These are phyloP conservation scores for Netelia fuscicornis DNA, from an alignment of 2,888 invertebrate genomes.

Conservation along the genomic window DNA sequence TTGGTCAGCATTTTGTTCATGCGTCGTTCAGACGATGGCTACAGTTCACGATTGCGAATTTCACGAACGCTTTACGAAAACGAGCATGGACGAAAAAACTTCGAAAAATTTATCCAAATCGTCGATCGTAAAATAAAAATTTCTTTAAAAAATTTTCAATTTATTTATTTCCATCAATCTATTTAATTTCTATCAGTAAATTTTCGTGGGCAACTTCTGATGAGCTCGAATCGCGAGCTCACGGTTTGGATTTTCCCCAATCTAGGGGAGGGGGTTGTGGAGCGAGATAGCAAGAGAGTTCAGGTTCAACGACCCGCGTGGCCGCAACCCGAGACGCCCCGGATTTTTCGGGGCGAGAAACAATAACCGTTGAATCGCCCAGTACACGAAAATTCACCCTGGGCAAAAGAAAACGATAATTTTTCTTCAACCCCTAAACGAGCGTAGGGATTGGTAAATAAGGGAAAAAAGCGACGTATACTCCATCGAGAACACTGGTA, in stretches of 20 bases:
- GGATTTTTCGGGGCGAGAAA: slow-evolving; percentile 57
- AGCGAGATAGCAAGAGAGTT: slow-evolving; percentile 40
- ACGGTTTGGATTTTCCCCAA: slow-evolving; percentile 47
- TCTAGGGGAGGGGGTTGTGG: slow-evolving; percentile 31
- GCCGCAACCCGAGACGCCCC: slow-evolving; percentile 44
- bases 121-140: neutral
- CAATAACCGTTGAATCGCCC: slow-evolving; percentile 36
- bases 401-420: slow-evolving; percentile 11
- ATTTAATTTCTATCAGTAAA: neutral
- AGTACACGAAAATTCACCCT: neutral
- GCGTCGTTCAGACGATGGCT: neutral
- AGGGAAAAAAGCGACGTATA: slow-evolving; percentile 18
- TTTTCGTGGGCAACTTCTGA: slow-evolving; percentile 20
- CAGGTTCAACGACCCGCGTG: slow-evolving; percentile 66
- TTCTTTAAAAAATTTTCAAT: no score
- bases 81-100: no score
- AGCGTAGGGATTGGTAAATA: neutral
- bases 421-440: slow-evolving; percentile 12
- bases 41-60: neutral
- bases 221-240: slow-evolving; percentile 14
- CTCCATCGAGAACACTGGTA: slow-evolving; percentile 15
- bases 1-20: slow-evolving; percentile 47
- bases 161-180: no score
- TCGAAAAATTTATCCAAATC: neutral
- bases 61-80: no score